These are phyloP conservation scores for Nesidiocoris tenuis DNA, from an alignment of 2,888 invertebrate genomes.

Conservation along the genomic window DNA sequence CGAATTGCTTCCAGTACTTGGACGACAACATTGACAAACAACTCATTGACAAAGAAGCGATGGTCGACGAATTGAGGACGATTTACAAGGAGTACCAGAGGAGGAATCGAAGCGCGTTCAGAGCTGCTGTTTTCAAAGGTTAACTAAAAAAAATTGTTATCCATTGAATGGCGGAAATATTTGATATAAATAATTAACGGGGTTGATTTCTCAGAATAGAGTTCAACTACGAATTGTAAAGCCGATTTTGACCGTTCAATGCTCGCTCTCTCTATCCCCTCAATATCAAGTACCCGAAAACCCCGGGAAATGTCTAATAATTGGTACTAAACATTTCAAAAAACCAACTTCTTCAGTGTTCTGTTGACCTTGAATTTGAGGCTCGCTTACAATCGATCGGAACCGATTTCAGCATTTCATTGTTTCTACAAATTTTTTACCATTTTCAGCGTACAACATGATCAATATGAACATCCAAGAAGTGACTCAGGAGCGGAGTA, in stretches of 20 bases:
- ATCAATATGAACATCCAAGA: constrained; percentile 23
- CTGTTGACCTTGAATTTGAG: too few relatives aligned
- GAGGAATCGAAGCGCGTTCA: constrained; percentile 77
- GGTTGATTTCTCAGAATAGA: too few relatives aligned
- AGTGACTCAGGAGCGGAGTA: constrained; percentile 22
- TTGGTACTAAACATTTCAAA: too few relatives aligned
- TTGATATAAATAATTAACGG: too few relatives aligned
- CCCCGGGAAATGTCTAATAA: too few relatives aligned
- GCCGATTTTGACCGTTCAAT: not conserved
- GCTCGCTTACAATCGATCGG: too few relatives aligned
- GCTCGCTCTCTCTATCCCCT: too few relatives aligned
- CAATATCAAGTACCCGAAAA: too few relatives aligned
- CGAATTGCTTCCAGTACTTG: constrained; percentile 70
- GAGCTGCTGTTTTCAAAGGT: constrained; percentile 70
- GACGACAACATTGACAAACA: constrained; percentile 77
- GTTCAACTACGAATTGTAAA: not conserved
- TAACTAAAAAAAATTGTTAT: constrained; percentile 43
- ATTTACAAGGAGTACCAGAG: constrained; percentile 75
- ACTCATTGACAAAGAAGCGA: constrained; percentile 77
- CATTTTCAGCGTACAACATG: constrained; percentile 20
- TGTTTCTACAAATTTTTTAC: too few relatives aligned
- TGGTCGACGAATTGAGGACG: constrained; percentile 77
- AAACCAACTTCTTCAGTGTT: too few relatives aligned
- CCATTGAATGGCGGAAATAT: not conserved
- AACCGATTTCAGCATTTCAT: too few relatives aligned